Percentiles rank a stretch among this genome's conserved stretches.
Evolutionary conservation across 2,888 invertebrate species (phyloP).

Genomic region (Cetonia aurata): DNA sequence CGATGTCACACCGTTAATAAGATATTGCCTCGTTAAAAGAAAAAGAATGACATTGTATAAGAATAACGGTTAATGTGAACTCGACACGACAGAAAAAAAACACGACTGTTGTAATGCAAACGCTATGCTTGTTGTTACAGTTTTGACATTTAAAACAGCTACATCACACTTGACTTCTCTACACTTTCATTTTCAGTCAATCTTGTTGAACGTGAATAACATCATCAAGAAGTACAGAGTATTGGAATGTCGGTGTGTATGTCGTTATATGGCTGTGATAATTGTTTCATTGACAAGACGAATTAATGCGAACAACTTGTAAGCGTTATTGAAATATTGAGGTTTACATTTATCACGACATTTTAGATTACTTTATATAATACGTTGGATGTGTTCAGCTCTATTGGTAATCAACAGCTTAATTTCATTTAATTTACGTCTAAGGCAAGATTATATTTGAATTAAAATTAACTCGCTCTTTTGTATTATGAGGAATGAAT

Average conservation of each 20-base stretch:
- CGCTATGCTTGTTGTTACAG: slow-evolving; percentile 26
- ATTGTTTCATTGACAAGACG: slow-evolving; percentile 5
- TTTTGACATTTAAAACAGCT: slow-evolving; percentile 44
- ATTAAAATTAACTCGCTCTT: no score
- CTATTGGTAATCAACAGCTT: not conserved
- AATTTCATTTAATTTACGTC: no score
- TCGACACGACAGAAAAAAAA: slow-evolving; percentile 22
- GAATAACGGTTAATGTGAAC: slow-evolving; percentile 21
- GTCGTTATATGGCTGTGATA: not conserved
- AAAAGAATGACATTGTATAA: slow-evolving; percentile 31
- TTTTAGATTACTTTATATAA: no score
- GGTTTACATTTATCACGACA: not conserved
- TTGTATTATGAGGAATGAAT: no score
- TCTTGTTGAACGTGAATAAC: slow-evolving; percentile 30
- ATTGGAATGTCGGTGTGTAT: slow-evolving; percentile 5
- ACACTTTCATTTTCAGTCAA: slow-evolving; percentile 41
- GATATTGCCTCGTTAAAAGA: not conserved
- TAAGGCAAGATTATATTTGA: no score
- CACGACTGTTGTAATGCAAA: slow-evolving; percentile 29
- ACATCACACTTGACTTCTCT: slow-evolving; percentile 37
- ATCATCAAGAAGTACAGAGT: slow-evolving; percentile 22
- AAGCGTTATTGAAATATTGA: slow-evolving; percentile 4
- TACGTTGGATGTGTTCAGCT: no score
- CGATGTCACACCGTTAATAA: slow-evolving; percentile 12
- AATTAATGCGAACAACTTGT: not conserved